Base-by-base conservation (phyloP, 2,888 invertebrate genomes). In the Hirtodrosophila cameraria region DNA sequence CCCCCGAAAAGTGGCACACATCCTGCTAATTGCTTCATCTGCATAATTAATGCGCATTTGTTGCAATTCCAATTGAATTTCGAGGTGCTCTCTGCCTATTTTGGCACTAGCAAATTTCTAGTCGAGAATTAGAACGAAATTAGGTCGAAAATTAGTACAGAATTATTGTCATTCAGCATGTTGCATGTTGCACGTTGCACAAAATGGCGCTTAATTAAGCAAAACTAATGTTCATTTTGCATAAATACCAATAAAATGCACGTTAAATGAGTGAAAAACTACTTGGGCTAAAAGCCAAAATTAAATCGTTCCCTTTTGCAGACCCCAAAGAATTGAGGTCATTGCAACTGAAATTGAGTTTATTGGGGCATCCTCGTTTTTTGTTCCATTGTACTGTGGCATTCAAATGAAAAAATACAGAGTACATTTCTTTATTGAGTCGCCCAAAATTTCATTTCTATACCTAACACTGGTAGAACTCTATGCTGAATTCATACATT, bases 1-100 rank as follows among this genome's bases (percentile, higher is more conserved):
- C 43, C 9, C 33, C 31, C 42, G 59, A 52, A 65, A 80, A 68
- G 11, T 42, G 57, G 57, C 25, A 57, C 58, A 42, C 69, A 69
- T 42, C 27, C 50, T 53, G 66, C 75, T 77, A 82, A 82, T 82
- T 86, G 82, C 85, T 75, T 78, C 78, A 83, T 83, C 86, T 84
- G 68, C 85, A 83, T 83, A 86, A 83, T 81, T 83, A 78, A 83
- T 86, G 62, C 57, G 35, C 49, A 62, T 77, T 62, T 62, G 35
- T 65, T 57, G 66, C 72, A 70, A 83, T 83, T 83, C 52, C 41
- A 65, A 83, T 83, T 86, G 64, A 63, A 74, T 80, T 83, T 69
- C n/a, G 66, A 76, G 80, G 76, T 83, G 70, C 62, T 66, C 36
- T 16, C 27, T 49, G 46, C 60, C 49, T 25, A n/a, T 38, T 45